These are phyloP conservation scores for Aphis craccivora DNA, from an alignment of 1,140 invertebrate genomes.

Conservation along the genomic window DNA sequence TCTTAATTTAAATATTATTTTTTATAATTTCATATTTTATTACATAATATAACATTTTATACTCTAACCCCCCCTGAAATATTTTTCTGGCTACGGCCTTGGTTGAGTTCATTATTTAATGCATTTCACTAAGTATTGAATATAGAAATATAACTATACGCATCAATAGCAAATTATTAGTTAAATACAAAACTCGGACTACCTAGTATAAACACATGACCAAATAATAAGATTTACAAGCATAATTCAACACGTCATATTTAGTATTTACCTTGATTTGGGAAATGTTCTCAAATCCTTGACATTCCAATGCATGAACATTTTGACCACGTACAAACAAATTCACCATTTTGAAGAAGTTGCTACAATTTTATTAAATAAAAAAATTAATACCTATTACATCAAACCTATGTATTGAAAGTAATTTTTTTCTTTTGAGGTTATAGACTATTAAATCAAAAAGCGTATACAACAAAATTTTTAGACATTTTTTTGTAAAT, in stretches of 20 bases:
- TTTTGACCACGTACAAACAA: slow-evolving; percentile 67
- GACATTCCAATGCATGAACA: slow-evolving; percentile 70
- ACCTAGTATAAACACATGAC: not conserved
- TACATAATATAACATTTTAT: too few species aligned
- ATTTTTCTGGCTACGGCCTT: too few species aligned
- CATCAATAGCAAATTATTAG: not conserved
- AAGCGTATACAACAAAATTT: not conserved
- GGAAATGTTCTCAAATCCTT: slow-evolving; percentile 69
- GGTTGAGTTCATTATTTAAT: too few species aligned
- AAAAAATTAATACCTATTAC: not conserved
- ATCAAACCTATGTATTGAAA: not conserved
- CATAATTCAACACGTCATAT: not conserved
- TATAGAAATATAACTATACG: not conserved
- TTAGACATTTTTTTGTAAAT: not conserved
- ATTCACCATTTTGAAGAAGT: slow-evolving; percentile 11
- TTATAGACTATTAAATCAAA: not conserved
- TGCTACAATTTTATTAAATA: not conserved
- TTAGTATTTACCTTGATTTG: slow-evolving; percentile 70
- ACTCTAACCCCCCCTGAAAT: too few species aligned
- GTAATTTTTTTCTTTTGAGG: not conserved
- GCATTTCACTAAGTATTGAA: not conserved
- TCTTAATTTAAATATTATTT: too few species aligned
- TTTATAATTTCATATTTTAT: too few species aligned
- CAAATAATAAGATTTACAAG: not conserved
- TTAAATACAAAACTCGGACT: not conserved